A percentile compares a stretch with the other conserved stretches of the same genome.
phyloP scores from a whole-genome alignment of 2,797 vertebrate genomes.

The Mus spretus region DNA sequence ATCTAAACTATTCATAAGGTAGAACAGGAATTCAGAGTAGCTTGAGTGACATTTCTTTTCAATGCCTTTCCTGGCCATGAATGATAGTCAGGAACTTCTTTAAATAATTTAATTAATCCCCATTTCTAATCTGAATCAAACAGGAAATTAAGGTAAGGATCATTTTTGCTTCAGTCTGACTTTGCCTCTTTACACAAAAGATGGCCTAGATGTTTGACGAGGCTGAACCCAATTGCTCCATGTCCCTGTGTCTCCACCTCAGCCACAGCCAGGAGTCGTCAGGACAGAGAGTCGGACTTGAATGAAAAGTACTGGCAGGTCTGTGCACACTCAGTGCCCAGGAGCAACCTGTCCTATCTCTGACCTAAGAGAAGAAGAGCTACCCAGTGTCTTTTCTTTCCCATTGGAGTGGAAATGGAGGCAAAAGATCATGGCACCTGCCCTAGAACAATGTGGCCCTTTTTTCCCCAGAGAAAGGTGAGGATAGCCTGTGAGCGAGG shows the following conservation, averaged over 20 bases:
- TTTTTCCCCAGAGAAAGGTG: not conserved
- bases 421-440: not conserved
- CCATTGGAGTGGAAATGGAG: not conserved
- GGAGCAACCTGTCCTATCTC: no score
- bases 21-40: not conserved
- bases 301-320: no score
- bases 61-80: not conserved
- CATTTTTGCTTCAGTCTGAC: not conserved
- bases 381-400: not conserved
- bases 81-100: not conserved
- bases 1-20: not conserved
- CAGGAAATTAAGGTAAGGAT: not conserved
- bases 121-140: not conserved
- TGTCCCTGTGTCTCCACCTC: no score
- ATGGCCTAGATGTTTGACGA: not conserved
- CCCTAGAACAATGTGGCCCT: fast-evolving
- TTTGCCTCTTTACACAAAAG: not conserved
- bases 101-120: not conserved
- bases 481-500: not conserved
- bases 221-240: not conserved
- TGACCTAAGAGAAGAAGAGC: not conserved
- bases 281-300: not conserved
- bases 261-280: no score
- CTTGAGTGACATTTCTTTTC: not conserved
- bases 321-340: fast-evolving